Evolutionary conservation across 2,888 invertebrate genomes (phyloP).

Genomic region (Agriopis leucophaearia): DNA sequence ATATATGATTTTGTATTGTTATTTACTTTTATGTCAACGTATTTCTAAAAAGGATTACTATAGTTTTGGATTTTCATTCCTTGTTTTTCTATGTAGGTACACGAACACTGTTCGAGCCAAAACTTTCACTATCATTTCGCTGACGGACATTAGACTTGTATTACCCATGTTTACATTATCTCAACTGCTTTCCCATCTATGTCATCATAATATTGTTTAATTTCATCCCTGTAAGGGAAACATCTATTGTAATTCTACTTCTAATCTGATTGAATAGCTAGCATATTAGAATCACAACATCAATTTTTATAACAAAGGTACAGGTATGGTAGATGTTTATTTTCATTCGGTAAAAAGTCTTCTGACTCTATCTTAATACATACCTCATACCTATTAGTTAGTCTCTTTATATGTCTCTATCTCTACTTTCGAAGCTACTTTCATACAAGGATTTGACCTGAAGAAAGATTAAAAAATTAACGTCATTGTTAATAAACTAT

Average conservation of each 20-base stretch:
- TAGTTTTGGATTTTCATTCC: slow-evolving; percentile 7
- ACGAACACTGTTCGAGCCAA: slow-evolving; percentile 28
- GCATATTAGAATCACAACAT: not conserved
- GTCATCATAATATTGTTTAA: not conserved
- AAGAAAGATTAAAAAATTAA: slow-evolving; percentile 19
- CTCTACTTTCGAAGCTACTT: too few species aligned
- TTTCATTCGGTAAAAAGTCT: not conserved
- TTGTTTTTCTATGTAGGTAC: slow-evolving; percentile 16
- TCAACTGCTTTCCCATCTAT: slow-evolving; percentile 26
- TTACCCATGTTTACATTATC: slow-evolving; percentile 31
- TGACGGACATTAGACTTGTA: slow-evolving; percentile 30
- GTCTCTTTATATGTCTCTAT: too few species aligned
- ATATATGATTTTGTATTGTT: not conserved
- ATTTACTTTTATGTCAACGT: not conserved
- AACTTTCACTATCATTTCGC: slow-evolving; percentile 43
- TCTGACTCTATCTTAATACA: not conserved
- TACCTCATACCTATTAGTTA: not conserved
- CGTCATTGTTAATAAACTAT: slow-evolving; percentile 28
- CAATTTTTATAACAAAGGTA: not conserved
- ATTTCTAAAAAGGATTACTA: not conserved
- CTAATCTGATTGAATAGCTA: not conserved
- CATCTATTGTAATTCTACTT: slow-evolving; percentile 6
- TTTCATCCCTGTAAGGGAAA: not conserved
- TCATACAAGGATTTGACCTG: not conserved
- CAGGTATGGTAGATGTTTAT: not conserved